Evolutionary conservation across 2,113 vertebrate species (phyloP), one percentile per base, ranked within the genome.

Genomic region (Lepidothrix coronata): DNA sequence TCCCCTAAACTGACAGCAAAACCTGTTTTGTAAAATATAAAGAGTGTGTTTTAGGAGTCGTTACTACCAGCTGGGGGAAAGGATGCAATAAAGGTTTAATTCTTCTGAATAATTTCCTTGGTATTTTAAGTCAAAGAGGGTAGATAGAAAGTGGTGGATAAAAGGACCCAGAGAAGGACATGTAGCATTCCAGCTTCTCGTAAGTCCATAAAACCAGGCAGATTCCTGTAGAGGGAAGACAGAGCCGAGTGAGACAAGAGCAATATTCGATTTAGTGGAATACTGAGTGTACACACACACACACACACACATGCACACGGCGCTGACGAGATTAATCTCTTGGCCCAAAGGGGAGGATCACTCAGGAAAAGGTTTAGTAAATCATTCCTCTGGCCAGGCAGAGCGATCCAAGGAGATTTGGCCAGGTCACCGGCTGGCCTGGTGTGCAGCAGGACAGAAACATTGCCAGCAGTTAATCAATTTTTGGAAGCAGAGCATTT

Each of bases 381-480:
- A 95, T 96, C 96, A 94, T 82, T 97, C 65, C 52, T 95, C 86
- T 62, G 83, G 61, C 86, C 95, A 96, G 79, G 82, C 88, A 95
- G 70, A 89, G 73, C 0, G 4, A 94, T 95, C 93, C 88, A 76
- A 93, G 93, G 66, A 94, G 73, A 73, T 89, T 73, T 93, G 94
- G 93, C 92, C 86, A 86, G 91, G 96, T 91, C 49, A 37, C 30
- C 0, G 3, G 61, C 65, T 67, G 90, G 88, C 81, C 82, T 68
- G 73, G 68, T 25, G 62, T 76, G 74, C 3, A 3, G 79, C 88
- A 96, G 86, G 91, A 96, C 80, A 89, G 66, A 81, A 87, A 54
- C 0, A 0, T 6, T 85, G 91, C 91, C 93, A 95, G 91, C 41
- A 95, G 91, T 95, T 93, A 96, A 94, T 96, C 96, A 96, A 92